Evolutionary conservation across 2,797 vertebrate species (phyloP).

Genomic region (Brachyrhaphis roseni): DNA sequence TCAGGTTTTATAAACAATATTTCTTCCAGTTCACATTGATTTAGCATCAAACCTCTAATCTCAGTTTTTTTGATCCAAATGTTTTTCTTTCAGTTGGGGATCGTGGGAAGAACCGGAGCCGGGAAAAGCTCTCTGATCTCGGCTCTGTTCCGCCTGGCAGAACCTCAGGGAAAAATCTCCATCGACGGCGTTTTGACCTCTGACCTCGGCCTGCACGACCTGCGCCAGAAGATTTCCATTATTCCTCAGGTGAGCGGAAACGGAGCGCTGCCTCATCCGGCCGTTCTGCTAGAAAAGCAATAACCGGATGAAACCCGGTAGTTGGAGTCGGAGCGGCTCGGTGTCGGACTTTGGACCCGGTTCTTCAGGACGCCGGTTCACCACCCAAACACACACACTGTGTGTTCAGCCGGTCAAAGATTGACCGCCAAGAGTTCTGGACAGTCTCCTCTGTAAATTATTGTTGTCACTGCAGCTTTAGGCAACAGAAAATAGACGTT

Average conservation of each 20-base stretch:
- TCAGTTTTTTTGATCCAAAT: too few relatives aligned
- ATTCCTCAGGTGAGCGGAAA: constrained; percentile 28
- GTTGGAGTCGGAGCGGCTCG: too few relatives aligned
- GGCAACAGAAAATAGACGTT: too few relatives aligned
- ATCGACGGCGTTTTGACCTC: constrained; percentile 90
- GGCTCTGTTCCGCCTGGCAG: constrained; percentile 91
- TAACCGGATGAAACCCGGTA: not conserved
- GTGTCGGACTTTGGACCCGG: not conserved
- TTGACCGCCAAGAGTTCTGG: fast-evolving
- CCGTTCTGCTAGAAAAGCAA: not conserved
- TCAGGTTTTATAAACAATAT: too few relatives aligned
- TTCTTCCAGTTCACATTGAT: too few relatives aligned
- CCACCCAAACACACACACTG: not conserved
- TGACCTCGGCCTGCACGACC: constrained; percentile 85
- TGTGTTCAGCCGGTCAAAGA: not conserved
- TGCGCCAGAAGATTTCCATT: constrained; percentile 40
- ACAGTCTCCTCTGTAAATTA: not conserved
- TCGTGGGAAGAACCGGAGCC: constrained; percentile 92
- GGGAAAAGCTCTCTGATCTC: constrained; percentile 94
- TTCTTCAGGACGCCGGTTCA: not conserved
- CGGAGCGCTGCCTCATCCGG: not conserved
- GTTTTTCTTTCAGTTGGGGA: constrained; percentile 81
- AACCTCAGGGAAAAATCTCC: constrained; percentile 88
- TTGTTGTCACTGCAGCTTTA: not conserved
- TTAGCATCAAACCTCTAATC: too few relatives aligned